A percentile compares a stretch with the other conserved stretches of the same genome.
These are phyloP conservation scores for Leptopilina syphax DNA, from an alignment of 2,888 invertebrate species.

Conservation along the genomic window DNA sequence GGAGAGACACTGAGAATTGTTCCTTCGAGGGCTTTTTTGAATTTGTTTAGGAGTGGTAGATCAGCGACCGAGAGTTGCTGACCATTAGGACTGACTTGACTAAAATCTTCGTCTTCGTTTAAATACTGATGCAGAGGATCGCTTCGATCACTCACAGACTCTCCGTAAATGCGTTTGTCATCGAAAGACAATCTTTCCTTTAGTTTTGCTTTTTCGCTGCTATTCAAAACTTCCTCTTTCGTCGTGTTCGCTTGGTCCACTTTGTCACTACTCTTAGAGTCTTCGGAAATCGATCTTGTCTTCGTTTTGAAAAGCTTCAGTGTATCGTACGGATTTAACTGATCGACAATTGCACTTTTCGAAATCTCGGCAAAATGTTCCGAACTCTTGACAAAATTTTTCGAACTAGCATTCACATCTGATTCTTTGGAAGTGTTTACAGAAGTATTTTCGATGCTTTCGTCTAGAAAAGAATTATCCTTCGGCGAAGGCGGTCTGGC, in stretches of 20 bases:
- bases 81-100: slow-evolving; percentile 67
- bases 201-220: slow-evolving; percentile 41
- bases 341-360: slow-evolving; percentile 55
- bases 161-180: slow-evolving; percentile 76
- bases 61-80: slow-evolving; percentile 79
- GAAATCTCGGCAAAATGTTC: slow-evolving; percentile 16
- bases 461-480: slow-evolving; percentile 77
- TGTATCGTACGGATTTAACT: slow-evolving; percentile 71
- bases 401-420: neutral
- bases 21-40: slow-evolving; percentile 86
- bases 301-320: slow-evolving; percentile 70
- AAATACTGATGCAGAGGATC: slow-evolving; percentile 86
- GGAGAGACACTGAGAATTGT: slow-evolving; percentile 91
- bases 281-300: slow-evolving; percentile 49
- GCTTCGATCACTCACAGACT: slow-evolving; percentile 86
- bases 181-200: slow-evolving; percentile 64
- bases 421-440: neutral
- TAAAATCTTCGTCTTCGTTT: slow-evolving; percentile 75
- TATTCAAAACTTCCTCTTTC: slow-evolving; percentile 15
- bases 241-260: slow-evolving; percentile 41
- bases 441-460: slow-evolving; percentile 62
- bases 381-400: slow-evolving; percentile 5
- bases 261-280: slow-evolving; percentile 50
- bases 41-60: slow-evolving; percentile 82
- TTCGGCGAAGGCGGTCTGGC: slow-evolving; percentile 84